Evolutionary conservation across 2,888 invertebrate genomes (phyloP), one percentile per base, ranked within the genome.

Genomic region (Troides helena): DNA sequence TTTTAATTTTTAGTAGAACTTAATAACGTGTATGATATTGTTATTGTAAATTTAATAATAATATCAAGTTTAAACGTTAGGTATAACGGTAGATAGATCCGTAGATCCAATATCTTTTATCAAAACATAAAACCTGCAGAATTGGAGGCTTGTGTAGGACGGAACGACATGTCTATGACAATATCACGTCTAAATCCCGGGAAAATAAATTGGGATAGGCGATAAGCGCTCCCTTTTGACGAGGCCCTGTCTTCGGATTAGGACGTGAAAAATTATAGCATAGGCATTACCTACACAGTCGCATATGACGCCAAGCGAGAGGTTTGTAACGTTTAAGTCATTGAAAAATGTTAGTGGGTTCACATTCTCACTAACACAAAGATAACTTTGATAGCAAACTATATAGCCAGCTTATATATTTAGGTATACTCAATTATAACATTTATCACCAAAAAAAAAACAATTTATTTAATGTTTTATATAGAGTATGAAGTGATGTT

Each of bases 221-320:
- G 90, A 90, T 90, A 90, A 92, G 90, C 90, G 90, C 81, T 88
- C 89, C 86, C 90, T 92, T 30, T 91, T 92, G 90, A 92, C 91
- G 90, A 90, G 85, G 74, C 63, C 82, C 84, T 86, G 88, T 88
- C 88, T 85, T 82, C 85, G 90, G 91, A 92, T 92, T 91, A 92
- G 84, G 86, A 76, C 76, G 85, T 92, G 92, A 92, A 92, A 92
- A 92, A 92, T 92, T 88, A 90, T 88, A 85, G 90, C 90, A 87
- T 86, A 87, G 75, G 75, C 73, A 61, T 70, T 70, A 67, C 70
- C 59, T 64, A 74, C 76, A 72, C 72, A 73, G 72, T 70, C 71
- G 71, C 81, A 80, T 79, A 80, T 76, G 80, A 60, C 81, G 74
- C 78, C 77, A 77, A 75, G 82, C 73, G 78, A 80, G 78, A 80